Conservation (phyloP, 2,888 invertebrate genomes). For the Cepaea hortensis region DNA sequence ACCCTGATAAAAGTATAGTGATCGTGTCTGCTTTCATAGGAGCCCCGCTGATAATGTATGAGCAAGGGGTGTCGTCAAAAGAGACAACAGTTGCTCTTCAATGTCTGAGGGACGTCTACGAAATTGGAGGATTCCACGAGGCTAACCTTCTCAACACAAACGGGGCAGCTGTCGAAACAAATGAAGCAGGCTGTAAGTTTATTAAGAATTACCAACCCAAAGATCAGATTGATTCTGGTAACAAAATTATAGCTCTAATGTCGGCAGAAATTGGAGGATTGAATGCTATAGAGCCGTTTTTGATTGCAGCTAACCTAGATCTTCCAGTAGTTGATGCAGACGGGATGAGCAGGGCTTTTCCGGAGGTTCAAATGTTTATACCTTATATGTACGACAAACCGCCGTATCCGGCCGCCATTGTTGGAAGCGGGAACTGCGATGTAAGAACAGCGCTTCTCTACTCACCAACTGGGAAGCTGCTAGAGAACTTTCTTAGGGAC, state of each 20-base stretch:
- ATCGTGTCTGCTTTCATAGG: conserved; percentile 66
- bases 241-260: conserved; percentile 57
- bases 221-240: background rate
- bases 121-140: conserved; percentile 54
- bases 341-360: conserved; percentile 74
- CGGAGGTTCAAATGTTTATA: conserved; percentile 63
- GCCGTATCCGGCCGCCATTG: conserved; percentile 63
- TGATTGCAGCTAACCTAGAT: conserved; percentile 62
- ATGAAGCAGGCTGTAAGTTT: conserved; percentile 23
- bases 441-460: conserved; percentile 60
- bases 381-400: conserved; percentile 65
- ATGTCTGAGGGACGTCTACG: conserved; percentile 59
- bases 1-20: conserved; percentile 57
- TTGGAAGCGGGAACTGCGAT: conserved; percentile 52
- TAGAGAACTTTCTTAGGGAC: conserved; percentile 68
- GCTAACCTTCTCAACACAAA: conserved; percentile 53
- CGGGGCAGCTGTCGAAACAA: conserved; percentile 39
- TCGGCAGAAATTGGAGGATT: conserved; percentile 71
- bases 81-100: conserved; percentile 59
- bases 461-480: conserved; percentile 62
- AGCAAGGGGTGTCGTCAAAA: conserved; percentile 62
- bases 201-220: conserved; percentile 36
- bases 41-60: conserved; percentile 65
- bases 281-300: conserved; percentile 69
- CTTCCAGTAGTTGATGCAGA: conserved; percentile 71